Base-by-base conservation (phyloP, 92 coral and sea anemone genomes). In the Palythoa heliodiscus region DNA sequence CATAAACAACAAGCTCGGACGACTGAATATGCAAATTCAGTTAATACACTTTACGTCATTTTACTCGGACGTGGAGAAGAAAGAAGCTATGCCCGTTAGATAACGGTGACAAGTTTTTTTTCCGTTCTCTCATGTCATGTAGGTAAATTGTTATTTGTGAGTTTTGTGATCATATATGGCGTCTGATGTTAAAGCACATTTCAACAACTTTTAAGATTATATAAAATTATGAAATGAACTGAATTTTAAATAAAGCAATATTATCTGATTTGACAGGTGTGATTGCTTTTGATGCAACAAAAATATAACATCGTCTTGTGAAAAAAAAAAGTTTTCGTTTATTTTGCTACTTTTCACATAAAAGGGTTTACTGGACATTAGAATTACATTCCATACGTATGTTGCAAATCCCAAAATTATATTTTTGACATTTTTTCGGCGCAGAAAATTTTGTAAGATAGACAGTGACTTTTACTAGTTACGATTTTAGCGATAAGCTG, bases 21-120 rank as follows among this genome's bases (percentile, higher is more conserved):
- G 16, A 52, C 10, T 6, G 64, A 53, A 75, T 52, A 76, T 76
- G 68, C 81, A 76, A 76, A 76, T 76, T 52, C 53, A n/a, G 11
- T 13, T n/a, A 15, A 15, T 67, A 67, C 5, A 23, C 8, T 24
- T 72, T 39, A 15, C 39, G 73, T 69, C 73, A 0, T 25, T 19
- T 69, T 69, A 9, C 25, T 69, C 37, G 16, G 11, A 69, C 16
- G 11, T 69, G 73, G 23, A 9, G 35, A 69, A 19, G 12, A 19
- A 64, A n/a, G 19, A 25, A 23, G 25, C 29, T 19, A 19, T 5
- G 19, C 1, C 70, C 20, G 64, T 23, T 23, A 64, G 1, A 12
- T 22, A 64, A n/a, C 11, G 6, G 12, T 64, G 3, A 64, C 11
- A n/a, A 64, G 29, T 7, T 64, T 64, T 61, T 61, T 64, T 64